Evolutionary conservation across 92 coral and sea anemone species (phyloP).

Genomic region (Actinernus sp.): DNA sequence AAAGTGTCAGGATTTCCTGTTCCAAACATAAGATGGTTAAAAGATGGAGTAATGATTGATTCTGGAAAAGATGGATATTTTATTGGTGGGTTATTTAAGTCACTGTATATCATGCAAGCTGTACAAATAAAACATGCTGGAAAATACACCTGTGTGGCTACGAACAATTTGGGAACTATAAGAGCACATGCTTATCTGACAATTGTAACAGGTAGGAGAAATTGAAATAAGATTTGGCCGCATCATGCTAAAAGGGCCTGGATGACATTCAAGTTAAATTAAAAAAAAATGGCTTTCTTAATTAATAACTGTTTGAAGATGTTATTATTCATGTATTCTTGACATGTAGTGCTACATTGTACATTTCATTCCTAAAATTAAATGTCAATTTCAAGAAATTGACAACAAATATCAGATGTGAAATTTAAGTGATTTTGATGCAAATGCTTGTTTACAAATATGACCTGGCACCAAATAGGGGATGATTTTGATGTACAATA

Average conservation of each 20-base stretch:
- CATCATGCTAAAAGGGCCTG: not conserved
- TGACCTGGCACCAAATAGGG: no score
- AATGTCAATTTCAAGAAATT: no score
- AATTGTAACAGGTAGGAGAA: constrained; percentile 43
- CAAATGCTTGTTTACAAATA: no score
- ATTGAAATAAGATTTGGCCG: not conserved
- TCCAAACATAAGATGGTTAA: constrained; percentile 72
- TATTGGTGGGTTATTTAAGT: not conserved
- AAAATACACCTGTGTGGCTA: constrained; percentile 67
- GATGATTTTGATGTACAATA: no score
- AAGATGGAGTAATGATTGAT: constrained; percentile 24
- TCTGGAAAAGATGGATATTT: not conserved
- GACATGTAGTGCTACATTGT: no score
- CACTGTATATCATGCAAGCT: constrained; percentile 31
- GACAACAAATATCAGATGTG: no score
- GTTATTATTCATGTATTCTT: no score
- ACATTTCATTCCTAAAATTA: no score
- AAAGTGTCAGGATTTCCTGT: constrained; percentile 48
- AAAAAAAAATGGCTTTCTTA: no score
- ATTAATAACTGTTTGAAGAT: no score
- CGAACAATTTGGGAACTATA: constrained; percentile 56
- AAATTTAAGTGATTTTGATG: no score
- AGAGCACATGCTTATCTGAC: constrained; percentile 60
- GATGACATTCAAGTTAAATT: no score
- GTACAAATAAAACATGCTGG: constrained; percentile 60